phyloP scores from a whole-genome alignment of 2,888 invertebrate species.

The Dimorphilus gyrociliatus region DNA sequence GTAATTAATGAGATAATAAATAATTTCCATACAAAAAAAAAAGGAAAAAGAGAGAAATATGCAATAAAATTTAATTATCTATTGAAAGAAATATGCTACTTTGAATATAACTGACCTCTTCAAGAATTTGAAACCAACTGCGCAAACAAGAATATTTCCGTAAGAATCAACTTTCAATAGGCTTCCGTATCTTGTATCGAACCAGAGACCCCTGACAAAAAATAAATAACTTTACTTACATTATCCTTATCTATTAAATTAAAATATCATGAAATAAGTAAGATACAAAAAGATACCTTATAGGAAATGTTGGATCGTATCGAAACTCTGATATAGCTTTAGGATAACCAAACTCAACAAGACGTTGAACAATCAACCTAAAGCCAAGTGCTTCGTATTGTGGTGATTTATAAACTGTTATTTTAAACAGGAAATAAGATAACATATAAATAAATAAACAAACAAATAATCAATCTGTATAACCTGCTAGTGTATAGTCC shows the following conservation, averaged over 20 bases:
- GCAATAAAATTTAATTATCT: too few relatives aligned
- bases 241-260: too few relatives aligned
- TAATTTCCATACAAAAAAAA: too few relatives aligned
- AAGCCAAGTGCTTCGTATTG: conserved; percentile 89
- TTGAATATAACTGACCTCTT: conserved; percentile 40
- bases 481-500: conserved; percentile 98
- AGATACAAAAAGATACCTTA: conserved; percentile 47
- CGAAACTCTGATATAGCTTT: conserved; percentile 76
- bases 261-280: background rate
- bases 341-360: conserved; percentile 79
- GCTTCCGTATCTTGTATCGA: conserved; percentile 87
- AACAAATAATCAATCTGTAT: too few relatives aligned
- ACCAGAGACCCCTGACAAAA: conserved; percentile 93
- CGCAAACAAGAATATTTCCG: conserved; percentile 91
- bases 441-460: too few relatives aligned
- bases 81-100: too few relatives aligned
- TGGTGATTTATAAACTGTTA: conserved; percentile 95
- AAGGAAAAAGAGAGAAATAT: too few relatives aligned
- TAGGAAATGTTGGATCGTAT: conserved; percentile 88
- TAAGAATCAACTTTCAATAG: conserved; percentile 83
- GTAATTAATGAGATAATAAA: too few relatives aligned
- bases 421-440: too few relatives aligned
- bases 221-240: too few relatives aligned
- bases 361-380: conserved; percentile 69
- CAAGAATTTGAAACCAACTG: conserved; percentile 78